Evolutionary conservation across 2,113 vertebrate species (phyloP).

Genomic region (Gallinago media): DNA sequence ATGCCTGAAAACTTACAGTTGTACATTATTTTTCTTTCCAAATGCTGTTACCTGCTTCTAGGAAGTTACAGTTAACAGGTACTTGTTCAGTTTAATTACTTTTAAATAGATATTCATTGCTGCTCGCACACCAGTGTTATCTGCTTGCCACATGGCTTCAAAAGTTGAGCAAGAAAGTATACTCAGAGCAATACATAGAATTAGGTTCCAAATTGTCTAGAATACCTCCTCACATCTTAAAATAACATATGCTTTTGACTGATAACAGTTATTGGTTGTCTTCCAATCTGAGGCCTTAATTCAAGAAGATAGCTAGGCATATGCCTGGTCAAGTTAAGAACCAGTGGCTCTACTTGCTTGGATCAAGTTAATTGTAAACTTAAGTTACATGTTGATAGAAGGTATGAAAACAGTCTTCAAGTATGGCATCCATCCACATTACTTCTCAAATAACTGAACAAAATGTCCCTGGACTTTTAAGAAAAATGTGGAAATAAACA

Average conservation of each 20-base stretch:
- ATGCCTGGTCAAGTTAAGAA: background rate
- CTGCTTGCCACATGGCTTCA: background rate
- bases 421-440: background rate
- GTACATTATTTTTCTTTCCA: background rate
- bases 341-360: background rate
- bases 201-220: background rate
- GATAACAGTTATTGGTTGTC: background rate
- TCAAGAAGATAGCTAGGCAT: background rate
- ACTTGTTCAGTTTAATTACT: background rate
- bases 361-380: background rate
- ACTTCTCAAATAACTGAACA: constrained; percentile 2
- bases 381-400: background rate
- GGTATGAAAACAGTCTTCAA: background rate
- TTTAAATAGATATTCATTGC: background rate
- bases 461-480: background rate
- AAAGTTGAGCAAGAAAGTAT: background rate
- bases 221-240: background rate
- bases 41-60: background rate
- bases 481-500: constrained; percentile 19
- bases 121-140: background rate
- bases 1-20: background rate
- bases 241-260: background rate
- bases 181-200: background rate
- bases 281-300: background rate
- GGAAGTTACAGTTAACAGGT: background rate